phyloP scores from a whole-genome alignment of 2,113 vertebrate genomes.

The Burhinus bistriatus region DNA sequence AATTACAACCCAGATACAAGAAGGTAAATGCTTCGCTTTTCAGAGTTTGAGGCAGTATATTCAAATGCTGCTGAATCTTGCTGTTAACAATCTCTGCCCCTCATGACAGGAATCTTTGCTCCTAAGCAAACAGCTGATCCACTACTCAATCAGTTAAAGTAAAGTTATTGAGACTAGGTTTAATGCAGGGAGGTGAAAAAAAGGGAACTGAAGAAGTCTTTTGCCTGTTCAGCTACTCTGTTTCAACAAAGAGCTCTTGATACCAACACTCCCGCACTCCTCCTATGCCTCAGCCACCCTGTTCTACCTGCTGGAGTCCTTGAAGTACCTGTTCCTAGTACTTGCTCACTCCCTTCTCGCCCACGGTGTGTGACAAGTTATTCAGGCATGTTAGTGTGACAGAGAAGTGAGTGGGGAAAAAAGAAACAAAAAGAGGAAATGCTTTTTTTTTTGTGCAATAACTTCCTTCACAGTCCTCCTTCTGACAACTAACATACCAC shows the following conservation, averaged over 20 bases:
- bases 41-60: neutral
- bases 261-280: accelerated
- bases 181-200: neutral
- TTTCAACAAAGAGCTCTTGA: neutral
- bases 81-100: neutral
- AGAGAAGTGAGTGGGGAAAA: neutral
- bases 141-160: neutral
- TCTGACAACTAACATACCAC: neutral
- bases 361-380: accelerated
- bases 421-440: neutral
- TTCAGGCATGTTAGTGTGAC: accelerated
- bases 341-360: neutral
- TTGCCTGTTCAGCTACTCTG: neutral
- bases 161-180: neutral
- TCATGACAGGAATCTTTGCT: neutral
- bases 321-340: neutral
- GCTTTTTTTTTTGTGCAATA: neutral
- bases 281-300: neutral
- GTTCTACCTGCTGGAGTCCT: neutral
- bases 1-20: neutral
- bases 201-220: neutral
- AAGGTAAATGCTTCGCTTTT: neutral
- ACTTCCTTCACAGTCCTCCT: neutral
- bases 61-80: neutral
- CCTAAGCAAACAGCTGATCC: neutral